These are phyloP conservation scores for Maniola hyperantus DNA, from an alignment of 2,888 invertebrate genomes.

Conservation along the genomic window DNA sequence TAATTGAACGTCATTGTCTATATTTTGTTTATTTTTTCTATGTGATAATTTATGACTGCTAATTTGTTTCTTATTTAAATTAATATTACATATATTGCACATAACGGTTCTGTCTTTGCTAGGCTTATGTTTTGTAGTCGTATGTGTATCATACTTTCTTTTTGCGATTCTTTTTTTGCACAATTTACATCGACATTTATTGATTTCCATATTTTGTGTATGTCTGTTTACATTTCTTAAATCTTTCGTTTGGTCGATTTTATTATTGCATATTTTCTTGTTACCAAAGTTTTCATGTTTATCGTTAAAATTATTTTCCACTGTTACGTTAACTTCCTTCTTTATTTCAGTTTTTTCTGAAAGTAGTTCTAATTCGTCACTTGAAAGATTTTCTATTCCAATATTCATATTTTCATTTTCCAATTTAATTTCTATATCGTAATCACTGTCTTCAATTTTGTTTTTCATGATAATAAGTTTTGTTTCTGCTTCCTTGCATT, in stretches of 20 bases:
- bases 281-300: background rate
- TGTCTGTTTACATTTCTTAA: background rate
- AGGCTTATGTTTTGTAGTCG: background rate
- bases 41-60: background rate
- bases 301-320: background rate
- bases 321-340: background rate
- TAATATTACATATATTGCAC: background rate
- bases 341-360: background rate
- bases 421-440: background rate
- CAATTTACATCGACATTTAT: background rate
- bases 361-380: background rate
- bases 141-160: background rate
- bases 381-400: background rate
- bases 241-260: background rate
- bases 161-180: background rate
- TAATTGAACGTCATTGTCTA: background rate
- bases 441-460: conserved; percentile 21
- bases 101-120: background rate
- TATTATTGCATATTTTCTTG: background rate
- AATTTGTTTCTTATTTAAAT: background rate
- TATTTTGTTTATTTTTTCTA: background rate
- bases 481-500: conserved; percentile 48
- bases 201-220: background rate
- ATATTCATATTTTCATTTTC: background rate
- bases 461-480: conserved; percentile 40